A percentile compares a stretch with the other conserved stretches of the same genome.
Evolutionary conservation across 2,113 vertebrate species (phyloP).

Genomic region (Leucopsar rothschildi): DNA sequence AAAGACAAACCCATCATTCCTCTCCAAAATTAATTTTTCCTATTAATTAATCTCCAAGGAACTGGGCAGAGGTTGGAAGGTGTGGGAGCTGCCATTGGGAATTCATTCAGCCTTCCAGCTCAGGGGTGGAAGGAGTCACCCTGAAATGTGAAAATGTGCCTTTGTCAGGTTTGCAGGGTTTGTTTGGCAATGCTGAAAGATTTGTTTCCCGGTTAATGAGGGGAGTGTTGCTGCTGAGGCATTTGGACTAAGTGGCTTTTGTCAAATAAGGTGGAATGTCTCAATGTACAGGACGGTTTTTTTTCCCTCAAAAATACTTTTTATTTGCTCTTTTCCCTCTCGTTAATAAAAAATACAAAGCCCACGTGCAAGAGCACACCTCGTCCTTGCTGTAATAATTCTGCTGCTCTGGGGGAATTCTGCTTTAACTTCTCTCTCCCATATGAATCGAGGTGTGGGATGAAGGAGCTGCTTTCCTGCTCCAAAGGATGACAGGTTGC

Average conservation of each 20-base stretch:
- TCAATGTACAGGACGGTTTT: background rate
- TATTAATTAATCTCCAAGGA: background rate
- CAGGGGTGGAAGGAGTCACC: background rate
- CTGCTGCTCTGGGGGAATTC: background rate
- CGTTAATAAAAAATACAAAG: background rate
- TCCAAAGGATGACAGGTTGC: background rate
- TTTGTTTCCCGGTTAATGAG: background rate
- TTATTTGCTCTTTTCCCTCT: background rate
- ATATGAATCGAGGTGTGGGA: background rate
- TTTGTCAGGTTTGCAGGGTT: background rate
- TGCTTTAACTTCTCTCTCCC: background rate
- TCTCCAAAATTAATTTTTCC: background rate
- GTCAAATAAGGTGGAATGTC: background rate
- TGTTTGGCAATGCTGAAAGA: rapidly evolving
- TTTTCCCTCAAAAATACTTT: background rate
- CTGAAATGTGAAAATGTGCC: background rate
- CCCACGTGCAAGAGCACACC: background rate
- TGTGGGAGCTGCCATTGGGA: rapidly evolving
- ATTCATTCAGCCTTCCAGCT: background rate
- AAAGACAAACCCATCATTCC: no score
- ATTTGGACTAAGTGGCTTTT: background rate
- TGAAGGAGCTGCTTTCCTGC: background rate
- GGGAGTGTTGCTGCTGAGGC: background rate
- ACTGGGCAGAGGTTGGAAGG: rapidly evolving
- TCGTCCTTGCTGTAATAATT: background rate